Base-by-base conservation (phyloP, 2,113 vertebrate genomes). In the Pica pica region DNA sequence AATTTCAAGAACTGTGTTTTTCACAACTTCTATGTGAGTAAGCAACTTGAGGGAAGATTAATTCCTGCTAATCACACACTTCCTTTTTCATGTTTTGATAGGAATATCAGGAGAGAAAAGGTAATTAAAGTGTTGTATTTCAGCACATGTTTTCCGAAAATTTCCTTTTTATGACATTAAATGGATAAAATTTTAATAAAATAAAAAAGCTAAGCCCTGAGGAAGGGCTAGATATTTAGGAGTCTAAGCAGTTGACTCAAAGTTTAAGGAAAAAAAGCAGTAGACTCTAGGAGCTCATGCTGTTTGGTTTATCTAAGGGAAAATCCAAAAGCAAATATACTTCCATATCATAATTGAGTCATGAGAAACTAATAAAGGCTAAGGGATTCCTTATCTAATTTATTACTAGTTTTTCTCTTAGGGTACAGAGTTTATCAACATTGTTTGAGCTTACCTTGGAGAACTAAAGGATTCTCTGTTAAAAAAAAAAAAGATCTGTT, bases 351-450 rank as follows among this genome's bases (percentile, higher is more conserved):
- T 90, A 93, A 96, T 44, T 84, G 85, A 88, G 82, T 97, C 92
- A 95, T 86, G 92, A 92, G 95, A 89, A 91, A n/a, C 75, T 85
- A 94, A 81, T 81, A 91, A 84, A 91, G 67, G 69, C 69, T 89
- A 77, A 93, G 41, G 18, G 44, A 74, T 73, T 86, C 50, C 63
- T 95, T 94, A 89, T 94, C 84, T 97, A 75, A 93, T 90, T 94
- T 85, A 56, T 67, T 75, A 47, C 2, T 37, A 44, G 75, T 44
- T 87, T 90, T 95, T 64, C 70, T 87, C 65, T 70, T 78, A 82
- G 65, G 53, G 77, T 94, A 92, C 95, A 94, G 77, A 94, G 83
- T 92, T 94, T 96, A 82, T 91, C 78, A 84, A 4, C 41, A 21
- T 18, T 81, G 37, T 14, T 49, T 78, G 35, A 90, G 44, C 44